phyloP scores from a whole-genome alignment of 2,888 invertebrate genomes.

The Nemoura dubitans region DNA sequence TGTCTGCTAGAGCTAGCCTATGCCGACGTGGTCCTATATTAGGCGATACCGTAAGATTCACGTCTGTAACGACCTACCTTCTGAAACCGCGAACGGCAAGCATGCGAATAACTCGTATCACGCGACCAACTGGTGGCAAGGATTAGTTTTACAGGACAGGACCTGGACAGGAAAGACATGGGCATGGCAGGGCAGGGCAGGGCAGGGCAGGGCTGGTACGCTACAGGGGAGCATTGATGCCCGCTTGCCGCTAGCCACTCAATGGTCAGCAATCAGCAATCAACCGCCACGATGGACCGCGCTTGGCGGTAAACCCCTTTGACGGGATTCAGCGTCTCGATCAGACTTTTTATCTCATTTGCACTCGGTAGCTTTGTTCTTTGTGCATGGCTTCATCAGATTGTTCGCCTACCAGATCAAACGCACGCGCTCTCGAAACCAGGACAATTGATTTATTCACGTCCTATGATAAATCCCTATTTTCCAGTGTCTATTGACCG shows the following conservation, averaged over 20 bases:
- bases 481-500: not conserved
- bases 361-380: slow-evolving; percentile 19
- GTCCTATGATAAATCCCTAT: not conserved
- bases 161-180: too few species aligned
- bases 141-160: too few species aligned
- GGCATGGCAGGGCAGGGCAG: too few species aligned
- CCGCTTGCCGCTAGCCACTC: too few species aligned
- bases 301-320: not conserved
- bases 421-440: not conserved
- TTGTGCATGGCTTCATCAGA: slow-evolving; percentile 24
- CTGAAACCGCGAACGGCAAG: not conserved
- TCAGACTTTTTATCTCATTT: slow-evolving; percentile 15
- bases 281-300: not conserved
- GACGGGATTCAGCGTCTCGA: not conserved
- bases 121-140: too few species aligned
- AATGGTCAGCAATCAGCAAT: too few species aligned
- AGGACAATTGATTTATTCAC: not conserved
- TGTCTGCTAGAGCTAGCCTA: not conserved
- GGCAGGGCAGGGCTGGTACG: too few species aligned
- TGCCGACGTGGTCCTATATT: slow-evolving; percentile 18
- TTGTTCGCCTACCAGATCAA: not conserved
- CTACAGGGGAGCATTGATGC: too few species aligned
- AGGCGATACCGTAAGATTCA: not conserved
- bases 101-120: not conserved
- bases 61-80: not conserved